phyloP scores from a whole-genome alignment of 2,113 vertebrate species.

The Aepyceros melampus region DNA sequence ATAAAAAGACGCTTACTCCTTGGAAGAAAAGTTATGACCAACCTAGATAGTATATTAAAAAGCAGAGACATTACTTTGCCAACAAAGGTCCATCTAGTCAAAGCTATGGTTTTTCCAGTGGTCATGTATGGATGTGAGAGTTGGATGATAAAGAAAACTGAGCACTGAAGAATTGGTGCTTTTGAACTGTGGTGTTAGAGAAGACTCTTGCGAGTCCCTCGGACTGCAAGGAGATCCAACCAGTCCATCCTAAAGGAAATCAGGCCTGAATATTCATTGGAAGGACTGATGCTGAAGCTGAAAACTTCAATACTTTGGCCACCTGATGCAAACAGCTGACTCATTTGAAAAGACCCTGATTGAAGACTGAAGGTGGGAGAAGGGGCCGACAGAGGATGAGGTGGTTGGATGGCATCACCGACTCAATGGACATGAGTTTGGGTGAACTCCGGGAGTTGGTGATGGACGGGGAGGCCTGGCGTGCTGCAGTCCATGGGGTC shows the following conservation, averaged over 20 bases:
- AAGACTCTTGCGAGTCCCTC: not conserved
- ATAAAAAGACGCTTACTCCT: not conserved
- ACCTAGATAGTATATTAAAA: not conserved
- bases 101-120: not conserved
- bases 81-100: not conserved
- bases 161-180: not conserved
- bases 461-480: not conserved
- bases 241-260: not conserved
- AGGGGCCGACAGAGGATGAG: not conserved
- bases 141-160: not conserved
- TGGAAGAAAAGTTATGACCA: not conserved
- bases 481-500: not conserved
- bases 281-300: not conserved
- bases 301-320: not conserved
- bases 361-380: not conserved
- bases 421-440: not conserved
- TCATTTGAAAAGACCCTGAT: not conserved
- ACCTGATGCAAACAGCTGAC: not conserved
- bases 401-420: not conserved
- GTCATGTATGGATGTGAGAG: not conserved
- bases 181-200: not conserved
- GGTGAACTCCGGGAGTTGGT: not conserved
- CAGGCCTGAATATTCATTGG: not conserved
- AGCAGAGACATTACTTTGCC: not conserved
- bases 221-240: not conserved